Evolutionary conservation across 1,140 invertebrate species (phyloP), one percentile per base, ranked within the genome.

Genomic region (Chymomyza costata): DNA sequence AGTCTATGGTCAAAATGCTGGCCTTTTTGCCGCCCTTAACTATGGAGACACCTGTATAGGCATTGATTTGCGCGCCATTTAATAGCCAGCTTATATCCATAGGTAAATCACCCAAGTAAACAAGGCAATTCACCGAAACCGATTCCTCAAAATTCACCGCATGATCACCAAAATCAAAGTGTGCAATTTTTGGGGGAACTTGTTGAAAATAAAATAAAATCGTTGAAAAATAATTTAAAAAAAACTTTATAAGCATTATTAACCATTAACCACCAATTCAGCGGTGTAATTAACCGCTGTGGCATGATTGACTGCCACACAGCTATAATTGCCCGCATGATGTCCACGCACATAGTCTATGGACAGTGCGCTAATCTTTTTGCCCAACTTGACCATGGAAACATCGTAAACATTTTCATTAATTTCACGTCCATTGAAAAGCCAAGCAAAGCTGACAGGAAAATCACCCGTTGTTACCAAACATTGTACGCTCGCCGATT

Each of bases 31-130:
- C 83, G 8, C 83, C 83, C 51, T 85, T 83, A 2, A 85, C 81
- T 35, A 85, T 82, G n/a, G 83, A 80, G 3, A 85, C 65, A 21
- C 83, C 83, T 1, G 65, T 66, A 37, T 68, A 83, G 8, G 65
- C 19, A 16, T 65, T 81, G 1, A 84, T 47, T 38, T 62, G 53
- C 0, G 88, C 86, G 57, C 90, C 90, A 64, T 93, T 90, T 67
- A 93, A 92, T 39, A 90, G 88, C 94, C 94, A 96, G 8, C 86
- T 86, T 55, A 95, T 93, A 44, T 91, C 90, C 64, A 96, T 88
- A 2, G 94, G 94, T 61, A 91, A 86, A 84, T 96, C 94, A 25
- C 94, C 94, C 84, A 95, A 93, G 55, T 91, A 90, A 13, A 97
- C 91, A 25, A 92, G 90, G 86, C 96, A 98, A 34, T 90, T 89